These are phyloP conservation scores for Stomorhina lunata DNA, from an alignment of 2,888 invertebrate genomes.

Conservation along the genomic window DNA sequence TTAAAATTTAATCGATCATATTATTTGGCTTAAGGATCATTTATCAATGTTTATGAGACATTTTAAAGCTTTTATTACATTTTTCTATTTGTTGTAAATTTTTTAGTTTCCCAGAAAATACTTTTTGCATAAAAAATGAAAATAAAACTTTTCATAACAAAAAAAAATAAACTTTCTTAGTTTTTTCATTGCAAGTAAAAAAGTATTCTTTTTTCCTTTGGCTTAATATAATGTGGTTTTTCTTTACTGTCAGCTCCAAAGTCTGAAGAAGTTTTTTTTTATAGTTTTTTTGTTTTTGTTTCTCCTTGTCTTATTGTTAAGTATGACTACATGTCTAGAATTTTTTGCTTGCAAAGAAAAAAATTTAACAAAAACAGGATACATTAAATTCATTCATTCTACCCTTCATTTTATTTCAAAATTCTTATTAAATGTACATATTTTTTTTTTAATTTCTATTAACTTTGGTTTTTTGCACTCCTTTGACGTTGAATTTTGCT, in stretches of 20 bases:
- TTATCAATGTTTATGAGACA: neutral
- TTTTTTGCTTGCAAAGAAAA: constrained; percentile 17
- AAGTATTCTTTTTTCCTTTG: constrained; percentile 47
- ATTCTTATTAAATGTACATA: constrained; percentile 55
- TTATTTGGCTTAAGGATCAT: neutral
- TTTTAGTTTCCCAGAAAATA: neutral
- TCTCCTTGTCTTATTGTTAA: neutral
- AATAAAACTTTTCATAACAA: constrained; percentile 17
- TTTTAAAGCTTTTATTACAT: neutral
- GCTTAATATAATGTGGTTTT: constrained; percentile 60
- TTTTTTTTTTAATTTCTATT: constrained; percentile 21
- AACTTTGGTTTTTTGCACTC: constrained; percentile 27
- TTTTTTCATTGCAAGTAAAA: constrained; percentile 18
- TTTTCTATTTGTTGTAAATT: neutral
- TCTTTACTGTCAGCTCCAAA: constrained; percentile 41
- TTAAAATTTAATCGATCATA: neutral
- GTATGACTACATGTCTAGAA: constrained; percentile 34
- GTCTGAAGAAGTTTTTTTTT: constrained; percentile 52
- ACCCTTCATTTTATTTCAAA: constrained; percentile 62
- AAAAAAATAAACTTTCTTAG: constrained; percentile 31
- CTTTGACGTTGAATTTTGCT: constrained; percentile 43
- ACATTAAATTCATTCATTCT: constrained; percentile 51
- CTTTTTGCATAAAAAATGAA: constrained; percentile 11
- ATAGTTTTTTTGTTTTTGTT: neutral
- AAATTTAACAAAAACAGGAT: constrained; percentile 47